Conservation (phyloP, 2,888 invertebrate species). For the Athalia cordata region DNA sequence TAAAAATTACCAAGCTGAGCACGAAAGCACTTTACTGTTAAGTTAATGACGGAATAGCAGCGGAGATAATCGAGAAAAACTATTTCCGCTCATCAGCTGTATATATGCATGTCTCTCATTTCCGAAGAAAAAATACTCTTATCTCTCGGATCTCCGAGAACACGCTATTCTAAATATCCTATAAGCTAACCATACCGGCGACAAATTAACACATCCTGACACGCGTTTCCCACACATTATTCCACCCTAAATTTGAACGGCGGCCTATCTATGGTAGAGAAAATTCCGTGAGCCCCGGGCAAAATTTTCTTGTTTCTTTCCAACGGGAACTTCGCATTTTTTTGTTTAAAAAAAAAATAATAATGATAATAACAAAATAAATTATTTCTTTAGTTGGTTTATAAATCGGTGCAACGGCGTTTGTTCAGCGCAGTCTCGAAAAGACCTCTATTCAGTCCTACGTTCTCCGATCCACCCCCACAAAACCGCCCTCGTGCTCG, state of each 20-base stretch:
- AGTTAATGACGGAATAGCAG: constrained; percentile 18
- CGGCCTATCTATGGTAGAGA: too few relatives aligned
- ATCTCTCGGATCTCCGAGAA: too few relatives aligned
- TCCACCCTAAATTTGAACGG: neutral
- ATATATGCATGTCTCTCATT: neutral
- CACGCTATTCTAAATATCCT: too few relatives aligned
- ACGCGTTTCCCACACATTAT: too few relatives aligned
- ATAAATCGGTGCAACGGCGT: neutral
- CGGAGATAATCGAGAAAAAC: constrained; percentile 37
- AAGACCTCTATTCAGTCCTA: constrained; percentile 12
- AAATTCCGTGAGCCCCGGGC: neutral
- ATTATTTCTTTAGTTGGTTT: neutral
- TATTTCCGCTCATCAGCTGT: constrained; percentile 26
- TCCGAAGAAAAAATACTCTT: neutral
- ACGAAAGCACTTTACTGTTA: constrained; percentile 5
- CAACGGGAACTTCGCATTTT: neutral
- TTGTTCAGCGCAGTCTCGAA: constrained; percentile 23
- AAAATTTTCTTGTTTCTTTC: neutral
- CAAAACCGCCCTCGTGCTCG: constrained; percentile 62
- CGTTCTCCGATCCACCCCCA: constrained; percentile 29
- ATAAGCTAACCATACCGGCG: too few relatives aligned
- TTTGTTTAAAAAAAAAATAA: neutral
- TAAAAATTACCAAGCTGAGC: constrained; percentile 8
- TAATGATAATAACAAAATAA: neutral
- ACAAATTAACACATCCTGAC: too few relatives aligned